Conservation (phyloP, 2,888 invertebrate species). For the Ormyrus nitidulus region DNA sequence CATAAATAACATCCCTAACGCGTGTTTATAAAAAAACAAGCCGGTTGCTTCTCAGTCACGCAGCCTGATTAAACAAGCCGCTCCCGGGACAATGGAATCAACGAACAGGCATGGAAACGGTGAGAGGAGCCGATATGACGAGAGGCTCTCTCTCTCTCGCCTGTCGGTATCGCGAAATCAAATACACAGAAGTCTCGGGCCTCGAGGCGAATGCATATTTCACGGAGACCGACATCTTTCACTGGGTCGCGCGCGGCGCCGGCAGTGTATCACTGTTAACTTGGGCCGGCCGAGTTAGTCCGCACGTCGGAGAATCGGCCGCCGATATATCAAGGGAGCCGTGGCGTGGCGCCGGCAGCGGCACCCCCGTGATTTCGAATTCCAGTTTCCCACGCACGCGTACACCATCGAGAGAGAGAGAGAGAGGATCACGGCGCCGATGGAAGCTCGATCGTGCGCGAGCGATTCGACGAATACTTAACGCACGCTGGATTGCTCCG, state of each 20-base stretch:
- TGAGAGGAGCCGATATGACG: conserved; percentile 1
- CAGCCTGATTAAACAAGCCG: conserved; percentile 28
- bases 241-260: conserved; percentile 20
- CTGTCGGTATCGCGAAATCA: conserved; percentile 37
- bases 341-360: neutral
- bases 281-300: conserved; percentile 25
- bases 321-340: conserved; percentile 40
- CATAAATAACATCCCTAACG: too few relatives aligned
- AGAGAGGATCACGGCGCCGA: too few relatives aligned
- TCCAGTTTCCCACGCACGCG: neutral
- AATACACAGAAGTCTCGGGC: conserved; percentile 19
- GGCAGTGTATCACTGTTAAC: conserved; percentile 53
- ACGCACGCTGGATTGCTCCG: neutral
- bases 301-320: conserved; percentile 41
- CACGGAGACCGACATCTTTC: conserved; percentile 56
- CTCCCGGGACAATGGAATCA: conserved; percentile 6
- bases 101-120: neutral
- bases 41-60: too few relatives aligned
- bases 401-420: neutral
- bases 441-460: neutral
- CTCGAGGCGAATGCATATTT: conserved; percentile 50
- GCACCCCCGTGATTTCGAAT: conserved; percentile 38
- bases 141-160: too few relatives aligned
- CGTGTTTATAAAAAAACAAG: too few relatives aligned
- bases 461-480: neutral